Evolutionary conservation across 2,113 vertebrate genomes (phyloP).

Genomic region (Phainopepla nitens): DNA sequence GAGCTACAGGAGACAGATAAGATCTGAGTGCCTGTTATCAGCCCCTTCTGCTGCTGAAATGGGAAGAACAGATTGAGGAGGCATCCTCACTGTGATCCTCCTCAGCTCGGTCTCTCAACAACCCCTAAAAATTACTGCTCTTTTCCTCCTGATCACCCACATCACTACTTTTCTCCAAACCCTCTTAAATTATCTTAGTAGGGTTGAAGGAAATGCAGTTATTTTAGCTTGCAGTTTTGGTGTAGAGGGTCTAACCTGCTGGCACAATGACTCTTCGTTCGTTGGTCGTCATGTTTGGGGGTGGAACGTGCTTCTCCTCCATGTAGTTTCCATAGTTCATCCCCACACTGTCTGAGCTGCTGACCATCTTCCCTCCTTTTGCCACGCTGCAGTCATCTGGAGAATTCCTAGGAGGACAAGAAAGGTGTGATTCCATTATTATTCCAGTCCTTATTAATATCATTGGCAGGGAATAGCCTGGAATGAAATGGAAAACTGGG

Average conservation of each 20-base stretch:
- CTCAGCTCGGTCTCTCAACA: neutral
- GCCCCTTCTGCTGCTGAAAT: neutral
- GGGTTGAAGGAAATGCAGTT: neutral
- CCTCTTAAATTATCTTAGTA: neutral
- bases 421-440: neutral
- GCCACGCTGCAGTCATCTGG: constrained; percentile 81
- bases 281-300: constrained; percentile 86
- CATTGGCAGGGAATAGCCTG: neutral
- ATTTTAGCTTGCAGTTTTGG: neutral
- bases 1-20: neutral
- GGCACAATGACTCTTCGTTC: constrained; percentile 88
- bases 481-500: neutral
- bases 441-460: neutral
- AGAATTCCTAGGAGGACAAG: constrained; percentile 74
- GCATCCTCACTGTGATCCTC: neutral
- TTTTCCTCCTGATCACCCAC: neutral
- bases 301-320: constrained; percentile 85
- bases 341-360: constrained; percentile 71
- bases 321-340: constrained; percentile 84
- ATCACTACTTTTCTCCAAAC: neutral
- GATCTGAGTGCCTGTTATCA: neutral
- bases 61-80: neutral
- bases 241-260: constrained; percentile 75
- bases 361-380: constrained; percentile 83
- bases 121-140: neutral